phyloP scores from a whole-genome alignment of 2,888 invertebrate genomes.

The Mylabris sibirica region DNA sequence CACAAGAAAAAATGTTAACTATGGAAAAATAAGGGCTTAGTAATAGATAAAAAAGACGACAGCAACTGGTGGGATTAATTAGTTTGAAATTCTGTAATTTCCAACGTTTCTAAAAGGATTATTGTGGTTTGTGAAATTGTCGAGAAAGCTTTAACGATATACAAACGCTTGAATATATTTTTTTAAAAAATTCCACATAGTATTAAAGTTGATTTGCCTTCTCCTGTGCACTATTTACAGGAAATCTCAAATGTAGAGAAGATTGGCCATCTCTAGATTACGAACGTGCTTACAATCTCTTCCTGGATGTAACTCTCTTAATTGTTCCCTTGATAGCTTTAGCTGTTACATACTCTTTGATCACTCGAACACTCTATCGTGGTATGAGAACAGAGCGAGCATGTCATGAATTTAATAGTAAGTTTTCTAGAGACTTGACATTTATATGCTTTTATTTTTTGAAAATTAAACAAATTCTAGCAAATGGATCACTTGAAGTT shows the following conservation, averaged over 20 bases:
- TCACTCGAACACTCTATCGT: conserved; percentile 64
- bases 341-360: conserved; percentile 70
- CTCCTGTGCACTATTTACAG: conserved; percentile 58
- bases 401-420: conserved; percentile 46
- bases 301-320: conserved; percentile 70
- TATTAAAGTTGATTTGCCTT: no score
- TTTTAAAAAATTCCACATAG: no score
- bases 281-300: conserved; percentile 69
- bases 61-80: background rate
- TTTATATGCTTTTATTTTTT: conserved; percentile 26
- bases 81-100: no score
- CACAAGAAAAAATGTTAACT: background rate
- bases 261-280: conserved; percentile 66
- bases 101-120: background rate
- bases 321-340: conserved; percentile 72
- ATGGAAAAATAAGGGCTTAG: background rate
- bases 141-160: no score
- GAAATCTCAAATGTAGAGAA: conserved; percentile 68
- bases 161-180: no score
- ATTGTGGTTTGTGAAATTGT: background rate
- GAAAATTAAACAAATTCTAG: conserved; percentile 43
- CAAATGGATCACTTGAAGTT: conserved; percentile 59
- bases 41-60: background rate
- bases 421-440: background rate
- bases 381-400: conserved; percentile 57